A percentile compares a stretch with the other conserved stretches of the same genome.
phyloP scores from a whole-genome alignment of 2,888 invertebrate genomes.

The Lepidonotus clava region DNA sequence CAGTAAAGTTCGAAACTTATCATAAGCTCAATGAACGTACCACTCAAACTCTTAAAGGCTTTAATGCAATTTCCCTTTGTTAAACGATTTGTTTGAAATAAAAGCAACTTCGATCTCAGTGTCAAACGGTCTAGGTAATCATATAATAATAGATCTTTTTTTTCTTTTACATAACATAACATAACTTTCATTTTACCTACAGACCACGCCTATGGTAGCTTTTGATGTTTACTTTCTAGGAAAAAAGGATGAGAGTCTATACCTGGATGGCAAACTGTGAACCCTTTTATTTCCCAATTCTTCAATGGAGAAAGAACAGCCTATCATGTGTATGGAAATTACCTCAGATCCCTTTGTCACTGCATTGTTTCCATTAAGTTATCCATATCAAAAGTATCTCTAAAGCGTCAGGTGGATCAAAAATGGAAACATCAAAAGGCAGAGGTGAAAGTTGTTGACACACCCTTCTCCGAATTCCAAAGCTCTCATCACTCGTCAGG shows the following conservation, averaged over 20 bases:
- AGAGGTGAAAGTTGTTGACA: neutral
- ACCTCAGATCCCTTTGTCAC: neutral
- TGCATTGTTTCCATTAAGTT: neutral
- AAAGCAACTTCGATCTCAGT: neutral
- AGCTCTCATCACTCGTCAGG: no score
- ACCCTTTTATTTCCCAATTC: neutral
- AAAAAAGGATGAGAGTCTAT: neutral
- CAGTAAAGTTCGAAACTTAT: no score
- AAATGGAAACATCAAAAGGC: neutral
- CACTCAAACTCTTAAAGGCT: neutral
- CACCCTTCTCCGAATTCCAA: neutral
- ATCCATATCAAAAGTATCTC: constrained; percentile 23
- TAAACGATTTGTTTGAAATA: neutral
- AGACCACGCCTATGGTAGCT: neutral
- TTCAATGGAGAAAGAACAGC: neutral
- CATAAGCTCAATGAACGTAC: no score
- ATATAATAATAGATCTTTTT: no score
- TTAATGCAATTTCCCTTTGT: neutral
- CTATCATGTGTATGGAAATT: neutral
- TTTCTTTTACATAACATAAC: no score
- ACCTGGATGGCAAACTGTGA: neutral
- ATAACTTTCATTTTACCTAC: neutral
- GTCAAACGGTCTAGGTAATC: neutral
- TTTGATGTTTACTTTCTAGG: neutral
- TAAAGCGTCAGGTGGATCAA: neutral